Evolutionary conservation across 2,888 invertebrate species (phyloP), one percentile per base, ranked within the genome.

Genomic region (Drosophila anceps): DNA sequence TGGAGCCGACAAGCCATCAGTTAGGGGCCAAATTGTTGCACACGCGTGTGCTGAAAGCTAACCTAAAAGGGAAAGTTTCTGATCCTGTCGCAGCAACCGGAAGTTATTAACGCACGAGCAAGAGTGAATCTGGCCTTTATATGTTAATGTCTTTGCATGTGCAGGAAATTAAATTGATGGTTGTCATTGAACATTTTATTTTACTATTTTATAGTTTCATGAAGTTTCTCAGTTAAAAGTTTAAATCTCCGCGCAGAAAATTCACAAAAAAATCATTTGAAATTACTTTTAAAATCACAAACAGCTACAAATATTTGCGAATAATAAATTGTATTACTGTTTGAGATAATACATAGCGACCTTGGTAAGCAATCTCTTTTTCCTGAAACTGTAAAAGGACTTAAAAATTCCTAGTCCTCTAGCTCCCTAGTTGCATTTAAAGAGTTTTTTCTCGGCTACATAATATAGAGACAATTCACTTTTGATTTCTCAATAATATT

Each of bases 71-170:
- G 62, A 87, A 84, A 87, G 69, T 82, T 87, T 70, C 63, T 68
- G 72, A 70, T 70, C 55, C 75, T 62, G 61, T 54, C 61, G 53
- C 55, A 67, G 66, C 60, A 80, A 73, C 76, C 78, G 89, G 89
- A 88, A 87, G 77, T 80, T 80, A 82, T 88, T 84, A 88, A 82
- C 80, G 73, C 67, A 72, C 70, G 66, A 39, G 58, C 68, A 13
- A 29, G 29, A 55, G 24, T 31, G 41, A 37, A 31, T 63, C 43
- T 48, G 15, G 31, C 27, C 29, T 54, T 48, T 58, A 29, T 43
- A 27, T 13, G 39, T 39, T 46, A 37, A 62, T 65, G 53, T 50
- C 39, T 44, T 39, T 27, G 60, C 46, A 12, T 50, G 37, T 54
- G 68, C 61, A 68, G 70, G 73, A 79, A 81, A 79, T 79, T 80